Percentiles rank a stretch among this genome's conserved stretches.
Evolutionary conservation across 2,113 vertebrate species (phyloP).

Genomic region (Caretta caretta): DNA sequence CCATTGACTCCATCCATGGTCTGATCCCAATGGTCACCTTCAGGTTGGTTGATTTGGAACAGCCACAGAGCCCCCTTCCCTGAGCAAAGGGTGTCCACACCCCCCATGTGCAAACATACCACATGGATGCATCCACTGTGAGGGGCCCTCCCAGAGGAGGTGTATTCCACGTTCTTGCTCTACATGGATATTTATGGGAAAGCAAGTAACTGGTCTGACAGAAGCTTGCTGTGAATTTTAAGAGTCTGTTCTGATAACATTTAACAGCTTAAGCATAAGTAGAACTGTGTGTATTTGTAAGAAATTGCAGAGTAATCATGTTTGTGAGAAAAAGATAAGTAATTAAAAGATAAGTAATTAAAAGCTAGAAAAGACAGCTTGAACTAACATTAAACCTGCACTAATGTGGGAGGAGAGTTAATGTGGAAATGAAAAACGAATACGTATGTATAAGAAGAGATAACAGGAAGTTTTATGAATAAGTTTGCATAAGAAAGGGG

Average conservation of each 20-base stretch:
- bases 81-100: accelerated
- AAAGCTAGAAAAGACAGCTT: background rate
- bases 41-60: background rate
- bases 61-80: background rate
- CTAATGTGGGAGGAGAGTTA: background rate
- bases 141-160: background rate
- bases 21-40: background rate
- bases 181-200: accelerated
- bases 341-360: background rate
- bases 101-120: accelerated
- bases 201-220: background rate
- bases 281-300: background rate
- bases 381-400: background rate
- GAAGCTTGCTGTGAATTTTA: background rate
- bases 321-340: background rate
- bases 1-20: background rate
- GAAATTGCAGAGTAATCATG: background rate
- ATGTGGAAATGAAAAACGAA: background rate
- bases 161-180: accelerated
- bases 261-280: background rate
- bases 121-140: background rate
- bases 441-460: background rate
- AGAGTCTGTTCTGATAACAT: background rate
- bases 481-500: background rate
- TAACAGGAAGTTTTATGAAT: background rate